Percentiles rank a stretch among this genome's conserved stretches.
Evolutionary conservation across 2,113 vertebrate species (phyloP).

Genomic region (Entomyzon cyanotis): DNA sequence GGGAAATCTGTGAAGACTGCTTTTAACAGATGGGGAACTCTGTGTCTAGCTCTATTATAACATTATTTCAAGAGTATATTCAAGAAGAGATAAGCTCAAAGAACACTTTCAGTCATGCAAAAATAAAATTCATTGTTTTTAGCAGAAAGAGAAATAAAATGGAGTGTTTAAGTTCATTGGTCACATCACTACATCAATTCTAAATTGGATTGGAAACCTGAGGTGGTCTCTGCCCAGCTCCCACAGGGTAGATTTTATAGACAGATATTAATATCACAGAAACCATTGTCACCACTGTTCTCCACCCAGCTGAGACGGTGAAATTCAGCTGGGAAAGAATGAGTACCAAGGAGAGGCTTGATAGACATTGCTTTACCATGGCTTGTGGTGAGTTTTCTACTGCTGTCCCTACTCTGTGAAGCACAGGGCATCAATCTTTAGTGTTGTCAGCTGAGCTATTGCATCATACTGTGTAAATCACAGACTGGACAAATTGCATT

Average conservation of each 20-base stretch:
- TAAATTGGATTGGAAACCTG: background rate
- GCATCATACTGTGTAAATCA: conserved; percentile 14
- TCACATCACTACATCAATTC: background rate
- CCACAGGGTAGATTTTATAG: background rate
- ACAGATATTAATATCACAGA: background rate
- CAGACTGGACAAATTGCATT: background rate
- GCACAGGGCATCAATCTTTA: background rate
- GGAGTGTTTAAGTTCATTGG: background rate
- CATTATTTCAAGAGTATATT: background rate
- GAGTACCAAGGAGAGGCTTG: background rate
- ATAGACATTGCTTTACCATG: background rate
- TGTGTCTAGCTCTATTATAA: background rate
- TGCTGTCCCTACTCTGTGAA: background rate
- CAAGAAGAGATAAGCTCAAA: background rate
- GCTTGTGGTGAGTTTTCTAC: background rate
- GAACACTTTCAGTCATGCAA: background rate
- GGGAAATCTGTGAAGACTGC: background rate
- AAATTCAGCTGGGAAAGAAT: background rate
- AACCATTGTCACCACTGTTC: background rate
- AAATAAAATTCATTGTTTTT: background rate
- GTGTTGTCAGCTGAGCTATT: background rate
- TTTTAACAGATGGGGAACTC: background rate
- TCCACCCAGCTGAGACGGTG: background rate
- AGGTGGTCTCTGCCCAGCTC: background rate
- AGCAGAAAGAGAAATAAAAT: background rate